Conservation (phyloP, 2,113 vertebrate genomes). For the Strix uralensis region DNA sequence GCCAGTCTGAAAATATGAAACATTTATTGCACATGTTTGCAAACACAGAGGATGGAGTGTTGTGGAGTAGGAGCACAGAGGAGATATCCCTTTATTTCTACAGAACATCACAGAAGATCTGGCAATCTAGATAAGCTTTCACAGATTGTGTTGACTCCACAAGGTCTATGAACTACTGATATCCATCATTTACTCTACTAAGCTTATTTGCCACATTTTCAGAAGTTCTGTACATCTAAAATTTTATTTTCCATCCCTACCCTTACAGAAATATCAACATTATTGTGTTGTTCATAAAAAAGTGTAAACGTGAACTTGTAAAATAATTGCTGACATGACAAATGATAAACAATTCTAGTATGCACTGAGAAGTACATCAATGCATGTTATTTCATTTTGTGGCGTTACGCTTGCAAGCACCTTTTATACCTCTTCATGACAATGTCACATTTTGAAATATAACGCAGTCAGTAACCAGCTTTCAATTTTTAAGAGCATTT, state of each 20-base stretch:
- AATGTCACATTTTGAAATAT: not conserved
- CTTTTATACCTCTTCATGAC: not conserved
- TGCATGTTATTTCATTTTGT: not conserved
- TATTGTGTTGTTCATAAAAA: constrained; percentile 21
- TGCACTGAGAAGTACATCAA: not conserved
- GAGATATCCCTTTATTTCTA: constrained; percentile 25
- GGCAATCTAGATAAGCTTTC: constrained; percentile 39
- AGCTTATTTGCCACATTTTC: constrained; percentile 38
- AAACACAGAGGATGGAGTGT: not conserved
- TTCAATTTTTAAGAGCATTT: not conserved
- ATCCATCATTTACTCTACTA: not conserved
- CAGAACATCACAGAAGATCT: constrained; percentile 18
- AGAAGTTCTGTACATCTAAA: not conserved
- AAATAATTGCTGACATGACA: not conserved
- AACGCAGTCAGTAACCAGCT: not conserved
- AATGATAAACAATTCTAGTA: not conserved
- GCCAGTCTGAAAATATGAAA: not conserved
- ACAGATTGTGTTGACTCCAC: constrained; percentile 15
- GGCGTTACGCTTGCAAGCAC: not conserved
- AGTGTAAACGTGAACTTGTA: not conserved
- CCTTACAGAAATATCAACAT: not conserved
- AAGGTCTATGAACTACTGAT: not conserved
- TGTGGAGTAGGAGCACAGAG: not conserved
- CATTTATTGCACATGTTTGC: not conserved
- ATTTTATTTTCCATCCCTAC: constrained; percentile 5